phyloP scores from a whole-genome alignment of 1,140 invertebrate genomes.

The Drosophila baimaii region DNA sequence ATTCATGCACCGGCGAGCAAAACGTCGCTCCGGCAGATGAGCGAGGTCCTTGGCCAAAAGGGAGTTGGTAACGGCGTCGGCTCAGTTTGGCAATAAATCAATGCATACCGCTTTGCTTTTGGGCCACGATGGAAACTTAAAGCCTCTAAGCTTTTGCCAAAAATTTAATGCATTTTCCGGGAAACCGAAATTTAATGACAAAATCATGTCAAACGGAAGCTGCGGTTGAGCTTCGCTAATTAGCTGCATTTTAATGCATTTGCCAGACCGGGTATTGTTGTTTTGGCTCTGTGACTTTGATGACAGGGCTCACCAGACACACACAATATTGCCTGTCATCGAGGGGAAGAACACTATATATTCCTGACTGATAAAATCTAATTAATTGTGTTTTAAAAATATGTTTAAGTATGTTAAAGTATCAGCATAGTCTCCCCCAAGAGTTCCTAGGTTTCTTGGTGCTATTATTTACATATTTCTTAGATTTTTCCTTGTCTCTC shows the following conservation, averaged over 20 bases:
- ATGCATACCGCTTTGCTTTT: slow-evolving; percentile 49
- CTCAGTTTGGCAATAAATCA: slow-evolving; percentile 69
- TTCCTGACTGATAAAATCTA: background rate
- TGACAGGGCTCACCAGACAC: too few species aligned
- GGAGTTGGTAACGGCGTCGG: slow-evolving; percentile 23
- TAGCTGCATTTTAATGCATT: slow-evolving; percentile 14
- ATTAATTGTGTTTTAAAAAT: too few species aligned
- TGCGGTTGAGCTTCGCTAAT: slow-evolving; percentile 14
- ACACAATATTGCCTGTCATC: background rate
- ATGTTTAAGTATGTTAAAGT: too few species aligned
- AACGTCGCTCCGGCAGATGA: slow-evolving; percentile 40
- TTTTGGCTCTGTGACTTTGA: background rate
- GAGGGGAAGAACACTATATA: background rate
- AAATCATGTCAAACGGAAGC: slow-evolving; percentile 23
- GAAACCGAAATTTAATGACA: slow-evolving; percentile 4
- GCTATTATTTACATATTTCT: too few species aligned
- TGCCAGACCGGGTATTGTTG: background rate
- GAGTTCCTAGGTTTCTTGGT: too few species aligned
- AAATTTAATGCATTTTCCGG: slow-evolving; percentile 50
- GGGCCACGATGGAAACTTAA: slow-evolving; percentile 31
- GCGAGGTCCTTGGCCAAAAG: slow-evolving; percentile 18
- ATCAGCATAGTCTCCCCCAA: too few species aligned
- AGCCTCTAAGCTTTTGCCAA: slow-evolving; percentile 20
- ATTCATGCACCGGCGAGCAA: slow-evolving; percentile 74
- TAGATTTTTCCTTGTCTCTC: too few species aligned